Evolutionary conservation across 2,888 invertebrate species (phyloP), one percentile per base, ranked within the genome.

Genomic region (Cataglyphis rosenhaueri): DNA sequence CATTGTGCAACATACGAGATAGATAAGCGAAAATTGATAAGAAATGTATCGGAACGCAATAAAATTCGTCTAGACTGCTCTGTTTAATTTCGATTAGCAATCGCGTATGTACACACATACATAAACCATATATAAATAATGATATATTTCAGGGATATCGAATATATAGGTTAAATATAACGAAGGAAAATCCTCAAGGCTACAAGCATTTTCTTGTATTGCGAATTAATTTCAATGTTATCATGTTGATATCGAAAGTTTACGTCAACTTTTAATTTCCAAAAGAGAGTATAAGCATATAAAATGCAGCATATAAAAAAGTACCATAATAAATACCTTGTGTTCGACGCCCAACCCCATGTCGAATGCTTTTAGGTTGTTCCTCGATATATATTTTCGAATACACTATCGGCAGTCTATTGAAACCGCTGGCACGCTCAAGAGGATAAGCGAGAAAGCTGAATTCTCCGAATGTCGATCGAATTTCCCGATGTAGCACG

Each of bases 311-410:
- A n/a, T 52, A 52, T n/a, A 52, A 52, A 52, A n/a, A 6, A 5
- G 8, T n/a, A 52, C 0, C 6, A 44, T 6, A n/a, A 25, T 29
- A 32, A 29, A 12, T 76, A 79, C 78, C 78, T 79, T 79, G 12
- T 71, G n/a, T 12, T 79, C 71, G 21, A 32, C 12, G 5, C 71
- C 71, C 71, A 79, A 61, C 3, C 71, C 71, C 78, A 79, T 79
- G 44, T 70, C 21, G 21, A 44, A 18, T 21, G 5, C 32, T 57
- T 18, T 15, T 9, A 1, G 18, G 10, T 9, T 61, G 15, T 6
- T 18, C 15, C 15, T 48, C 48, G 3, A 32, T 29, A 29, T 29
- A 29, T 29, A 18, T n/a, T 12, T 8, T 35, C 38, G n/a, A 1
- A 48, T 0, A 12, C 3, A 15, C 65, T 3, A 48, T 18, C 18